Base-by-base conservation (phyloP, 2,113 vertebrate species). In the Myocastor coypus region DNA sequence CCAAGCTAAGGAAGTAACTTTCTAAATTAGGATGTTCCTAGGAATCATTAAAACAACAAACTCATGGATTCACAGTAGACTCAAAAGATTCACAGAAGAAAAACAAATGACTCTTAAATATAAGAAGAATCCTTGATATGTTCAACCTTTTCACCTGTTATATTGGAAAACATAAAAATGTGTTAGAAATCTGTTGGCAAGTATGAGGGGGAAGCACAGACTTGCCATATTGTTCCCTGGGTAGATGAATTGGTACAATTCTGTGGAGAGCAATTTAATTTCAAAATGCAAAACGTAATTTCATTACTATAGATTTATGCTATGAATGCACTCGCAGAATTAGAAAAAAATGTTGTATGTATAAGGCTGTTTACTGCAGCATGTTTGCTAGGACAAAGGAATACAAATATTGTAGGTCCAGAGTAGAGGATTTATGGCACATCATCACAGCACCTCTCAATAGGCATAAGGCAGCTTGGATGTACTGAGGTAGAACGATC, bases 241-340 rank as follows among this genome's bases (percentile, higher is more conserved):
- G 68, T 64, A 64, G 82, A 46, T 87, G 85, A 96, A 77, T 40
- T 32, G 59, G 59, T 63, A 40, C 2, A 20, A 40, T 92, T 93
- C 82, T 85, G 40, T 61, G 87, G 88, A 91, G 78, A 96, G 63
- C 88, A 90, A 78, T 92, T 94, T 80, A 77, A 95, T 90, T 88
- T 89, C 85, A 73, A 87, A 92, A 91, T 78, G 94, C 94, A 97
- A 89, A 95, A 32, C 52, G 81, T 77, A 84, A 73, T 94, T 94
- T 90, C 20, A 71, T 93, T 90, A 94, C 84, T 80, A 34, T 92
- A 71, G 80, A 30, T 89, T 95, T 85, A 77, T 86, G 63, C 40
- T 84, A 69, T 30, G 88, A 69, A 91, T 81, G 89, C 12, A 57
- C 73, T 89, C 91, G 69, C 57, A 66, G 57, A 57, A 64, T 64